These are phyloP conservation scores for Gila robusta DNA, from an alignment of 2,797 vertebrate species.

Conservation along the genomic window DNA sequence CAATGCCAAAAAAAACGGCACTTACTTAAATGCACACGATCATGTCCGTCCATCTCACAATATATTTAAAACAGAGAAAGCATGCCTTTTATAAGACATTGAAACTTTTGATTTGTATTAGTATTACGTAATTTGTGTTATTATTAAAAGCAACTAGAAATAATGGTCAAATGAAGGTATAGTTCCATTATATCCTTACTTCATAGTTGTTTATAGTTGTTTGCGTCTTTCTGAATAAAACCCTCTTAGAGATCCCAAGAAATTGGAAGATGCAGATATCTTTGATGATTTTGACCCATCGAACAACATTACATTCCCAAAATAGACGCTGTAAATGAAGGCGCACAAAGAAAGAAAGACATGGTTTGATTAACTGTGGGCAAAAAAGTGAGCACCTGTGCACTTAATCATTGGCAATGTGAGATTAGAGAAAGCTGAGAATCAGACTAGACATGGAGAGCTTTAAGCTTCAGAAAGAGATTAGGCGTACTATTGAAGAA, in stretches of 20 bases:
- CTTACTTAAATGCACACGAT: conserved; percentile 49
- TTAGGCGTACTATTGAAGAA: conserved; percentile 50
- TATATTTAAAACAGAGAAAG: conserved; percentile 56
- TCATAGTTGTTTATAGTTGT: conserved; percentile 6
- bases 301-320: conserved; percentile 10
- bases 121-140: conserved; percentile 44
- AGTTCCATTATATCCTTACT: conserved; percentile 17
- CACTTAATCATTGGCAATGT: conserved; percentile 29
- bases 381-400: conserved; percentile 28
- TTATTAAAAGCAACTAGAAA: conserved; percentile 35
- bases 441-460: conserved; percentile 29
- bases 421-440: conserved; percentile 46
- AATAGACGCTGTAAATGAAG: background rate
- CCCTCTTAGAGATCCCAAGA: background rate
- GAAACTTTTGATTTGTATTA: conserved; percentile 47
- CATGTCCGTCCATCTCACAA: conserved; percentile 35
- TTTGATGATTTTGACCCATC: conserved; percentile 3
- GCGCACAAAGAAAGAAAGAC: conserved; percentile 18
- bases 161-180: conserved; percentile 26
- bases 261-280: conserved; percentile 1
- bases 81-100: conserved; percentile 63
- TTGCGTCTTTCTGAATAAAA: conserved; percentile 5
- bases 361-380: conserved; percentile 29
- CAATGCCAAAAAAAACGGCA: conserved; percentile 50
- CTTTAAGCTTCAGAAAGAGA: conserved; percentile 54